phyloP scores from a whole-genome alignment of 2,888 invertebrate species.

The Dynastes maya region DNA sequence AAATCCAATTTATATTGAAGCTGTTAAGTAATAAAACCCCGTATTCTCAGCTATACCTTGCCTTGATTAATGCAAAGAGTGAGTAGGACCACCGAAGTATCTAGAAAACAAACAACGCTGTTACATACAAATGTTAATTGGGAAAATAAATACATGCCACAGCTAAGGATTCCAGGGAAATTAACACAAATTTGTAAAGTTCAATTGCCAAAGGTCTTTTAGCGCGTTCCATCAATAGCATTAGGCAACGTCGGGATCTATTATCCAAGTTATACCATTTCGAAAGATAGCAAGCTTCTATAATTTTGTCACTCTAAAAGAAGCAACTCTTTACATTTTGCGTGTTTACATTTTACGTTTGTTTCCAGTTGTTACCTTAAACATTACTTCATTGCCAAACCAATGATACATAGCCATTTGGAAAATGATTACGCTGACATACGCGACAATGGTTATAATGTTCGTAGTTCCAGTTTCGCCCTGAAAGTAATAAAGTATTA shows the following conservation, averaged over 20 bases:
- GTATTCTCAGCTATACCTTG: background rate
- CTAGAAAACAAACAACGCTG: constrained; percentile 16
- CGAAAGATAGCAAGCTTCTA: constrained; percentile 36
- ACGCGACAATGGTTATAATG: background rate
- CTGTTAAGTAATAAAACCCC: too few species aligned
- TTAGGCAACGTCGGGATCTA: constrained; percentile 1
- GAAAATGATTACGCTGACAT: constrained; percentile 1
- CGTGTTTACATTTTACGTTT: background rate
- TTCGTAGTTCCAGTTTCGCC: background rate
- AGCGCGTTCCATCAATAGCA: constrained; percentile 30
- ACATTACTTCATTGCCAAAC: constrained; percentile 45
- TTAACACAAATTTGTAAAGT: constrained; percentile 16
- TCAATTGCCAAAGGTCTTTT: constrained; percentile 23
- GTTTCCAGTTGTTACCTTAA: constrained; percentile 21
- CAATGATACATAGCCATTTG: constrained; percentile 44
- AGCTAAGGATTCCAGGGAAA: constrained; percentile 30
- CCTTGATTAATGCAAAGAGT: constrained; percentile 28
- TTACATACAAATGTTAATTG: background rate
- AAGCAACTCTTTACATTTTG: background rate
- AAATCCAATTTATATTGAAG: too few species aligned
- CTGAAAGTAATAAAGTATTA: constrained; percentile 5
- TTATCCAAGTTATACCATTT: constrained; percentile 30
- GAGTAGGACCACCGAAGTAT: constrained; percentile 42
- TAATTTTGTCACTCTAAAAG: constrained; percentile 37
- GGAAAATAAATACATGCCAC: constrained; percentile 4